A percentile compares a stretch with the other conserved stretches of the same genome.
Conservation (phyloP, 2,888 invertebrate genomes). For the Osedax fenrisi region DNA sequence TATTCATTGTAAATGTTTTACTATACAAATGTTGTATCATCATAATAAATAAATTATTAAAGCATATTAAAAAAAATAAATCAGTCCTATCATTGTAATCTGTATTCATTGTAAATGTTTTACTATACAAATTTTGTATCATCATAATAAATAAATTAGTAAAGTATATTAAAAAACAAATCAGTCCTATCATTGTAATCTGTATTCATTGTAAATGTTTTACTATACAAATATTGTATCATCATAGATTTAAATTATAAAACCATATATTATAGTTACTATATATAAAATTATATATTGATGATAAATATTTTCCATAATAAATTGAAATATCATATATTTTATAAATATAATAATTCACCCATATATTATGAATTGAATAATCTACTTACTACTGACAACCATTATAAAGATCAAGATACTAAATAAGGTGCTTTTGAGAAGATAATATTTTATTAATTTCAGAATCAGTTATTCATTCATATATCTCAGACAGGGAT, state of each 20-base stretch:
- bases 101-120: neutral
- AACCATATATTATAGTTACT: neutral
- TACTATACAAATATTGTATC: neutral
- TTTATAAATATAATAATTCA: neutral
- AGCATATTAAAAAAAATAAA: no score
- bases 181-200: neutral
- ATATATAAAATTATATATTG: neutral
- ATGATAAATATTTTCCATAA: neutral
- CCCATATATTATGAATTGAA: neutral
- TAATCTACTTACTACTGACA: neutral
- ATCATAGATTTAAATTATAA: neutral
- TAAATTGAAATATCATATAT: neutral
- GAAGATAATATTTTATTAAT: neutral
- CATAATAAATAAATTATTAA: neutral
- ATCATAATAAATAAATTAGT: neutral
- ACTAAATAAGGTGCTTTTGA: neutral
- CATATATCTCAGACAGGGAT: neutral
- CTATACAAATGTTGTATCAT: neutral
- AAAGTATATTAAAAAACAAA: neutral
- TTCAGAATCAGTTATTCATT: neutral
- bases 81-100: neutral
- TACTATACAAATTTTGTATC: neutral
- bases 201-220: neutral
- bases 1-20: neutral
- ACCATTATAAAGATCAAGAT: neutral